Base-by-base conservation (phyloP, 1,140 invertebrate genomes). In the Rhyacophila brunnea region DNA sequence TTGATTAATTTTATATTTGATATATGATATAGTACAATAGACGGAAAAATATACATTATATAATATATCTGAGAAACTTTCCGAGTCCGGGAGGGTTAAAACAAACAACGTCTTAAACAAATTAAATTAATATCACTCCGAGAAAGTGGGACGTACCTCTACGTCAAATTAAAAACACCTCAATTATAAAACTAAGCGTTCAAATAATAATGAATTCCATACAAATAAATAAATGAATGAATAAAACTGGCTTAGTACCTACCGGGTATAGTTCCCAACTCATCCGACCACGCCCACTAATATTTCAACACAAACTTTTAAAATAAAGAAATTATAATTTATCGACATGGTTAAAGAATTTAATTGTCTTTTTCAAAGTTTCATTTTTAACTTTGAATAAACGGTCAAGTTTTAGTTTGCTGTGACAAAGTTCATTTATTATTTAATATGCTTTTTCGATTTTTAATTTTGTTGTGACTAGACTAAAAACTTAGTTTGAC, bases 111-210 rank as follows among this genome's bases (percentile, higher is more conserved):
- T 28, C 23, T 28, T 28, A 28, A 28, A 9, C 51, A 36, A 45
- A 19, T 54, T 45, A 40, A 44, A 44, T 54, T 54, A 36, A 42
- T 35, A 35, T 34, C 10, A 44, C 23, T 28, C 9, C 9, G 3
- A 40, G 20, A 54, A 32, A 56, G 53, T 56, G 44, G 53, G 53
- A 23, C n/a, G 53, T 19, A 18, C 47, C 19, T 46, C n/a, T 19
- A 9, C 43, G 61, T 63, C 61, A 63, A 58, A 53, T 54, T 63
- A 53, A 54, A 49, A 53, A 51, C 48, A 54, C 58, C 44, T 47
- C 17, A 40, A n/a, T 23, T 46, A 19, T 48, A 52, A 53, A 50
- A 32, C 18, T 17, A 34, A 50, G 28, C 13, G 47, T 14, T 40
- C 17, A 45, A 45, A 45, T 15, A 45, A 45, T 28, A 28, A 28